Base-by-base conservation (phyloP, 2,113 vertebrate species). In the Heterocephalus glaber region DNA sequence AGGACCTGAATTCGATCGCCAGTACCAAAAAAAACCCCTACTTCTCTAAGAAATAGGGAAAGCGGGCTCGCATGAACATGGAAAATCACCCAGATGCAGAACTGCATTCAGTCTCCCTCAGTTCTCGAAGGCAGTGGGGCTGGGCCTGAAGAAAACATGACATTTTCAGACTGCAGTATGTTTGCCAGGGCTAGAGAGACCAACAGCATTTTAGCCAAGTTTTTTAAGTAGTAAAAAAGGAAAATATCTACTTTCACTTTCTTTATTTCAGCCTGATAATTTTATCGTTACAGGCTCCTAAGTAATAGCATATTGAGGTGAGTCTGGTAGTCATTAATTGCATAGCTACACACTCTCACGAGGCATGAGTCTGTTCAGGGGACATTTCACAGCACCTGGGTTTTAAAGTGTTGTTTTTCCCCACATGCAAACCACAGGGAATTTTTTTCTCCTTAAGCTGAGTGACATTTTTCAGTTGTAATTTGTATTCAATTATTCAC, bases 391-490 rank as follows among this genome's bases (percentile, higher is more conserved):
- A 89, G 72, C 12, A 61, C 90, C 12, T 2, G 47, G 3, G 30
- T 60, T 49, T 90, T 89, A 28, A 49, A 92, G 38, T 72, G 70
- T 47, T 74, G 54, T 86, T 94, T 81, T 83, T 89, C 8, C 6
- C 81, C 6, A 41, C 33, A 35, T 26, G 63, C 47, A 76, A 70
- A 91, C 26, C 2, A 81, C 49, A 13, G 38, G 44, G 13, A 93
- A 72, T 13, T 20, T 82, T 76, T 63, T 88, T 63, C 22, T 22
- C 35, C 66, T 82, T 61, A 30, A 74, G 35, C 38, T 60, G n/a
- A 95, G 65, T 90, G 80, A 92, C 58, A 95, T 80, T 94, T 95
- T 94, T 89, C 79, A 93, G 68, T 58, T 65, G 61, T 70, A 47
- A 77, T 77, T 86, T 52, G 19, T 60, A 60, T 66, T 91, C 56